Base-by-base conservation (phyloP, 1,140 invertebrate genomes). In the Popillia japonica region DNA sequence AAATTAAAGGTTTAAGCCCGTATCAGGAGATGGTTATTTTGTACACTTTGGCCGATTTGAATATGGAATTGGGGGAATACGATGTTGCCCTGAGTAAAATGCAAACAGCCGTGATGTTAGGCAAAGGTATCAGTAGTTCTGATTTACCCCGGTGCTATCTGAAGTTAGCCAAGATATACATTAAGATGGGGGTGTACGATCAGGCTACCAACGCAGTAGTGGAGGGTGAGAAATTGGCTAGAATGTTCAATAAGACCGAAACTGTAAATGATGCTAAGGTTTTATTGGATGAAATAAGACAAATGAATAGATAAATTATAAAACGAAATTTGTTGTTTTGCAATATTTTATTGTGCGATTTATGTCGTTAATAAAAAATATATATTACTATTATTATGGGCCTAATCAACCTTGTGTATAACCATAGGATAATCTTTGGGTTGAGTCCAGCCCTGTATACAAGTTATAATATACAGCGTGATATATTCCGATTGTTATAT, bases 11-110 rank as follows among this genome's bases (percentile, higher is more conserved):
- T 8, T 72, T 86, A 27, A 83, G 80, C 17, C 83, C 84, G 1
- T 84, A 84, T 77, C 85, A 86, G 78, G 84, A 85, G 78, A 85
- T 86, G 83, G 83, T 86, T 6, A 85, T 86, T 42, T 79, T 86
- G 3, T 84, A 83, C 61, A 85, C 83, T 0, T 78, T 86, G 17
- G 82, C 83, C 3, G 84, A 86, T 78, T 78, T 86, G n/a, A 83
- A 85, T 72, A 82, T 81, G 77, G 81, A 84, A 78, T 76, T 86
- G 14, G 82, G 80, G 3, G 81, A 86, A 48, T 81, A 83, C 55
- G 82, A 84, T 64, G 55, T 81, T n/a, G 84, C 86, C 11, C 76
- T 86, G 9, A 72, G 82, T 77, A 85, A 84, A 72, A 84, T 86
- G 74, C 79, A 82, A 61, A 83, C 84, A 77, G 85, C 85, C 7